Conservation (phyloP, 2,888 invertebrate genomes). For the Pheosia tremula region DNA sequence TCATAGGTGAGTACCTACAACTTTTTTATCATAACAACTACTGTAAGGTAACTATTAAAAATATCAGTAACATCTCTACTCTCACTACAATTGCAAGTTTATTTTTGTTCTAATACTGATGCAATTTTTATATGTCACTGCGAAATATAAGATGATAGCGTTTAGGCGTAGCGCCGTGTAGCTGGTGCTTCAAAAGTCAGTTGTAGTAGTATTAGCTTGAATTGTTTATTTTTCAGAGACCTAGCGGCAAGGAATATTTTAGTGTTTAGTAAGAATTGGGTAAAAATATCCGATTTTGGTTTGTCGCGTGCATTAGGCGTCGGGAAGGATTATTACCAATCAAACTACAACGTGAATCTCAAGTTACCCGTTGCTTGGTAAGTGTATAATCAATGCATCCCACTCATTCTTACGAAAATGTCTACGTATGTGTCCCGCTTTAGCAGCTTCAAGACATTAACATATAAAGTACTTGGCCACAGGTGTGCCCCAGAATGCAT, state of each 20-base stretch:
- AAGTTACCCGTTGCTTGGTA: slow-evolving; percentile 99
- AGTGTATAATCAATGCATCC: slow-evolving; percentile 43
- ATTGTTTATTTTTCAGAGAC: slow-evolving; percentile 87
- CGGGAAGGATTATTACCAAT: slow-evolving; percentile 99
- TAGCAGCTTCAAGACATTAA: too few species aligned
- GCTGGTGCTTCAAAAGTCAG: too few species aligned
- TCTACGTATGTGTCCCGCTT: too few species aligned
- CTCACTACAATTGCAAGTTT: too few species aligned
- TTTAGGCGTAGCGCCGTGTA: too few species aligned
- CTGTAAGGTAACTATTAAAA: not conserved
- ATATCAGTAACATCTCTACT: too few species aligned
- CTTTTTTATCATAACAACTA: slow-evolving; percentile 25
- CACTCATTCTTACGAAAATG: too few species aligned
- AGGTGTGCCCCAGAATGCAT: slow-evolving; percentile 99
- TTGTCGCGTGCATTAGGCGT: slow-evolving; percentile 97
- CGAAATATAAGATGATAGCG: too few species aligned
- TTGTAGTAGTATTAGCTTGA: not conserved
- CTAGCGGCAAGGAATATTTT: slow-evolving; percentile 98
- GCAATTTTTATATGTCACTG: too few species aligned
- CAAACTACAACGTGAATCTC: slow-evolving; percentile 98
- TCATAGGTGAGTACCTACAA: slow-evolving; percentile 89
- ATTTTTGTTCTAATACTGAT: too few species aligned
- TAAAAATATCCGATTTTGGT: slow-evolving; percentile 99
- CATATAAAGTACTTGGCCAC: not conserved
- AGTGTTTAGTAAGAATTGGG: slow-evolving; percentile 97